A percentile compares a stretch with the other conserved stretches of the same genome.
Evolutionary conservation across 2,113 vertebrate genomes (phyloP).

Genomic region (Aphyosemion australe): DNA sequence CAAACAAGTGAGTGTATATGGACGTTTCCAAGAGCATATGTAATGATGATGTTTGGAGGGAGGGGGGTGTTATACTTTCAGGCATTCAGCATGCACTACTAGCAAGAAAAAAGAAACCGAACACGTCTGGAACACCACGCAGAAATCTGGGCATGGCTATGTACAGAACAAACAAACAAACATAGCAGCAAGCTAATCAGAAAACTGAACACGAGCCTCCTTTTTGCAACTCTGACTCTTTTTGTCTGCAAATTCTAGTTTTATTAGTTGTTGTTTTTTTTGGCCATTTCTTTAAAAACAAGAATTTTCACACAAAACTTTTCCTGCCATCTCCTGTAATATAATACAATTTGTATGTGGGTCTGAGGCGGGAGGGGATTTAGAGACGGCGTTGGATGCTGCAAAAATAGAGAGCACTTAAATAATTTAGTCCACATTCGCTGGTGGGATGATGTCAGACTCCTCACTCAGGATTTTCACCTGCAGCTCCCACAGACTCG

Average conservation of each 20-base stretch:
- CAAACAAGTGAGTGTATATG: conserved; percentile 54
- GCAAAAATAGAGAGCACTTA: conserved; percentile 1
- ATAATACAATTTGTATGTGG: conserved; percentile 2
- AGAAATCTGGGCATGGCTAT: conserved; percentile 44
- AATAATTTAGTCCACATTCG: conserved; percentile 24
- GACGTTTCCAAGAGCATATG: conserved; percentile 43
- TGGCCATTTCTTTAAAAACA: not conserved
- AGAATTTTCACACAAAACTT: conserved; percentile 3
- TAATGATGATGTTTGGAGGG: not conserved
- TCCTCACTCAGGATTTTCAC: conserved; percentile 11
- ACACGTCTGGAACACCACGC: conserved; percentile 36
- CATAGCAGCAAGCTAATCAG: conserved; percentile 69
- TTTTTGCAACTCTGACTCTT: conserved; percentile 14
- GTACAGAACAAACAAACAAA: conserved; percentile 51
- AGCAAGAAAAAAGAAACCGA: conserved; percentile 10
- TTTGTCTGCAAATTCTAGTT: not conserved
- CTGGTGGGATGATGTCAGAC: conserved; percentile 28
- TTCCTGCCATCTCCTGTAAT: conserved; percentile 5
- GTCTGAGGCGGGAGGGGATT: conserved; percentile 16
- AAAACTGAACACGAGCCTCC: conserved; percentile 32
- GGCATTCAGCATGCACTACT: conserved; percentile 59
- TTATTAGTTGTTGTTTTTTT: conserved; percentile 4
- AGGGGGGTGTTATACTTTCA: conserved; percentile 34
- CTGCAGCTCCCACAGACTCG: conserved; percentile 12
- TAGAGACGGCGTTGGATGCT: not conserved